Conservation (phyloP, 2,797 vertebrate genomes). For the Phylloscopus collybita region DNA sequence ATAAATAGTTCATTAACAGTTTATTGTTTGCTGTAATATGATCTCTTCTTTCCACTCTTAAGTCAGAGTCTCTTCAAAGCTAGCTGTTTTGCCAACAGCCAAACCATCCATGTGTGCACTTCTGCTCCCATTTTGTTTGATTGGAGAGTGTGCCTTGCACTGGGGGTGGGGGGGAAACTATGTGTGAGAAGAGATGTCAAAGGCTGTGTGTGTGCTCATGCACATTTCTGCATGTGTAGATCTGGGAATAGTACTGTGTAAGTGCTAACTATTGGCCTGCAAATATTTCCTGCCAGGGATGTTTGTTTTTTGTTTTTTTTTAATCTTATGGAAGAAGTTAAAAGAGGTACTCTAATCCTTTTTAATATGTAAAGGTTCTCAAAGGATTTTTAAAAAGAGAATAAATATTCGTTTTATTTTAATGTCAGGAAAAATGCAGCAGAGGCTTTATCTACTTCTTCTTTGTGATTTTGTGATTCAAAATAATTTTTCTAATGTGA, state of each 20-base stretch:
- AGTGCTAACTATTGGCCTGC: not conserved
- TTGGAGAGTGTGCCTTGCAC: not conserved
- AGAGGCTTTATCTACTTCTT: not conserved
- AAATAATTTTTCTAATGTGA: not conserved
- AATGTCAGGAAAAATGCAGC: not conserved
- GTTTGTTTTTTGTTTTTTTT: not conserved
- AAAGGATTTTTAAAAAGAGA: not conserved
- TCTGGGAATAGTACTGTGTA: not conserved
- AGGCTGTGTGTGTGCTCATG: not conserved
- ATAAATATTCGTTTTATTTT: not conserved
- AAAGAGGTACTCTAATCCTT: not conserved
- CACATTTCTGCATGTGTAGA: rapidly evolving
- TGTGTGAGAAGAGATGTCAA: not conserved
- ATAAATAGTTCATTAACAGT: not conserved
- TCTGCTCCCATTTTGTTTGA: not conserved
- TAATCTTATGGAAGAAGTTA: not conserved
- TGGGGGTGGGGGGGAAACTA: rapidly evolving
- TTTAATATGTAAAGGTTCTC: not conserved
- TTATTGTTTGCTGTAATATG: not conserved
- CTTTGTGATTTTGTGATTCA: not conserved
- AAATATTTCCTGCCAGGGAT: not conserved
- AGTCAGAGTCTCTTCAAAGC: not conserved
- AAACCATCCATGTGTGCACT: not conserved
- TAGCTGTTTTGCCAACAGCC: not conserved
- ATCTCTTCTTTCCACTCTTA: not conserved